Evolutionary conservation across 2,113 vertebrate species (phyloP).

Genomic region (Sander lucioperca): DNA sequence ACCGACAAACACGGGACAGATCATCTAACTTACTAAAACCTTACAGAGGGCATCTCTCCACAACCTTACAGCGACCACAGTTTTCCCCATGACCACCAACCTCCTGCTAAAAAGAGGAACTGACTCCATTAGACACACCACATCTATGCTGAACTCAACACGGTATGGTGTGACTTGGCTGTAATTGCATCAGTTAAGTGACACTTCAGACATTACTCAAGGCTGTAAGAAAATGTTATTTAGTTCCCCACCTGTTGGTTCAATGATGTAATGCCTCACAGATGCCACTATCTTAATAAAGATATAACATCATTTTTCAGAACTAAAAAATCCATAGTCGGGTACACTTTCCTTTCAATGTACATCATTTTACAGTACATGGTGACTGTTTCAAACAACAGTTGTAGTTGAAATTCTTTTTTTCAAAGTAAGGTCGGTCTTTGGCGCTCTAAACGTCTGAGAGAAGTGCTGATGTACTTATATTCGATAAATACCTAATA

Average conservation of each 20-base stretch:
- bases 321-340: background rate
- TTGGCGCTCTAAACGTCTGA: background rate
- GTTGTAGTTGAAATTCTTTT: background rate
- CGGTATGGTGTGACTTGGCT: background rate
- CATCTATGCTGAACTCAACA: background rate
- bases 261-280: background rate
- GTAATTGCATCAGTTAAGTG: background rate
- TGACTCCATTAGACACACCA: background rate
- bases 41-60: background rate
- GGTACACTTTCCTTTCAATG: background rate
- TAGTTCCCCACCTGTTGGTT: background rate
- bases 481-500: background rate
- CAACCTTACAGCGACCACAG: background rate
- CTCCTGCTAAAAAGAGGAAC: slow-evolving; percentile 12
- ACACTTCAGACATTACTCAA: background rate
- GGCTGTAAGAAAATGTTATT: background rate
- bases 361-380: background rate
- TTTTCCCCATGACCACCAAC: background rate
- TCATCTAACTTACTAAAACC: background rate
- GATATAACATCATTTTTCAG: background rate
- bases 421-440: background rate
- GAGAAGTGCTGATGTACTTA: background rate
- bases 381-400: background rate
- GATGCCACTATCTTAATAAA: background rate
- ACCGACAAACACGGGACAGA: background rate